phyloP scores from a whole-genome alignment of 1,140 invertebrate genomes.

The Meloidogyne chitwoodi region DNA sequence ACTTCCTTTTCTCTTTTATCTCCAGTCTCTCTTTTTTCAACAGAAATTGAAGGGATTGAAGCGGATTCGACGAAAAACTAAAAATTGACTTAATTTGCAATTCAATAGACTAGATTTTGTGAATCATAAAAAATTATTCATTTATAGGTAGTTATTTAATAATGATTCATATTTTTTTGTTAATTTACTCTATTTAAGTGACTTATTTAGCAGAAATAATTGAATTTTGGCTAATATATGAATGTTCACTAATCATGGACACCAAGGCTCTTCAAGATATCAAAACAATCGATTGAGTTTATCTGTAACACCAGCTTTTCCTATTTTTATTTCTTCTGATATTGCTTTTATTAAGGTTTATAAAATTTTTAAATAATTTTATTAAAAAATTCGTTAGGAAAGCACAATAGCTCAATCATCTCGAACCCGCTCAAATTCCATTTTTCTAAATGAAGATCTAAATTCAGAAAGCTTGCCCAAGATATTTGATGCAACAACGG shows the following conservation, averaged over 20 bases:
- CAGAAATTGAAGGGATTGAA: too few species aligned
- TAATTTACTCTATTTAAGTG: neutral
- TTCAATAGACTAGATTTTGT: neutral
- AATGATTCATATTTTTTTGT: neutral
- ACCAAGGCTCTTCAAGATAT: neutral
- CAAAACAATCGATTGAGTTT: neutral
- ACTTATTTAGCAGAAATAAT: neutral
- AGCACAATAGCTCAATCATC: neutral
- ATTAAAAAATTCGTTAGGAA: neutral
- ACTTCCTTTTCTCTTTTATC: too few species aligned
- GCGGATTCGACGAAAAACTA: too few species aligned
- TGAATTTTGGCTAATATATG: neutral
- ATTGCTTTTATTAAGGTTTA: constrained; percentile 7
- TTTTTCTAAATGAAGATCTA: neutral
- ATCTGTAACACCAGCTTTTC: constrained; percentile 10
- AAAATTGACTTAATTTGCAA: neutral
- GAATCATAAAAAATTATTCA: neutral
- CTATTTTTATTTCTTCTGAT: constrained; percentile 13
- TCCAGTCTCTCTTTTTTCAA: too few species aligned
- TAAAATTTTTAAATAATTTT: neutral
- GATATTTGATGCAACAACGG: neutral
- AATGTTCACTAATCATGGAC: neutral
- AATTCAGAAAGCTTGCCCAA: neutral
- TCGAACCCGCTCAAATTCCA: neutral
- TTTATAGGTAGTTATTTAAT: neutral